Percentiles rank a stretch among this genome's conserved stretches.
Evolutionary conservation across 2,113 vertebrate species (phyloP).

Genomic region (Phasianus colchicus): DNA sequence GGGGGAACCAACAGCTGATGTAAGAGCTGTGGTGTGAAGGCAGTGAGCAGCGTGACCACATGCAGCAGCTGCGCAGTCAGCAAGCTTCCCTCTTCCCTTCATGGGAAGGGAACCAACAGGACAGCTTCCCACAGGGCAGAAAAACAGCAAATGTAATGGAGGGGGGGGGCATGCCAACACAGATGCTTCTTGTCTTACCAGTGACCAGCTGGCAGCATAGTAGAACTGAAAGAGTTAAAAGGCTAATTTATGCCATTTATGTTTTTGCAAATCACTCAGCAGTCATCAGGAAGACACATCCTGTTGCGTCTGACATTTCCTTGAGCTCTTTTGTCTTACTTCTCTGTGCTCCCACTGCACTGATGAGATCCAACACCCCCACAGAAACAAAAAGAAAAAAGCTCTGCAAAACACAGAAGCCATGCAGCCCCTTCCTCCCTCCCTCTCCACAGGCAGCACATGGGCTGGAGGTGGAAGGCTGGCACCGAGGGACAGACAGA

Average conservation of each 20-base stretch:
- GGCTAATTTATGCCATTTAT: conserved; percentile 29
- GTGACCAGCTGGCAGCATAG: neutral
- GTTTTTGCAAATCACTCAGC: conserved; percentile 37
- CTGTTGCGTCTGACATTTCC: conserved; percentile 57
- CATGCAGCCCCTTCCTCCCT: neutral
- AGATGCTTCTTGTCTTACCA: neutral
- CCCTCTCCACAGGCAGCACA: neutral
- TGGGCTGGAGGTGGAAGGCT: neutral
- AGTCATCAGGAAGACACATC: neutral
- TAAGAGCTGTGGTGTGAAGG: neutral
- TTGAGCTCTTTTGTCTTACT: neutral
- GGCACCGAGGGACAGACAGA: neutral
- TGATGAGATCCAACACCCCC: conserved; percentile 1
- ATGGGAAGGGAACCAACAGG: neutral
- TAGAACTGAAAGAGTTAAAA: neutral
- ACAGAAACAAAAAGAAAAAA: neutral
- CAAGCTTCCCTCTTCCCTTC: neutral
- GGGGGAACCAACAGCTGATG: neutral
- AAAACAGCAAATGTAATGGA: neutral
- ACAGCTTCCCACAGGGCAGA: neutral
- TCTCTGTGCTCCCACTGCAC: neutral
- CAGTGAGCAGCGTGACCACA: rapidly evolving
- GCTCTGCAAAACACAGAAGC: neutral
- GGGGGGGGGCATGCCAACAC: neutral
- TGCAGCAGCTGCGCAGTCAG: rapidly evolving